Evolutionary conservation across 2,113 vertebrate genomes (phyloP), one percentile per base, ranked within the genome.

Genomic region (Lycaon pictus): DNA sequence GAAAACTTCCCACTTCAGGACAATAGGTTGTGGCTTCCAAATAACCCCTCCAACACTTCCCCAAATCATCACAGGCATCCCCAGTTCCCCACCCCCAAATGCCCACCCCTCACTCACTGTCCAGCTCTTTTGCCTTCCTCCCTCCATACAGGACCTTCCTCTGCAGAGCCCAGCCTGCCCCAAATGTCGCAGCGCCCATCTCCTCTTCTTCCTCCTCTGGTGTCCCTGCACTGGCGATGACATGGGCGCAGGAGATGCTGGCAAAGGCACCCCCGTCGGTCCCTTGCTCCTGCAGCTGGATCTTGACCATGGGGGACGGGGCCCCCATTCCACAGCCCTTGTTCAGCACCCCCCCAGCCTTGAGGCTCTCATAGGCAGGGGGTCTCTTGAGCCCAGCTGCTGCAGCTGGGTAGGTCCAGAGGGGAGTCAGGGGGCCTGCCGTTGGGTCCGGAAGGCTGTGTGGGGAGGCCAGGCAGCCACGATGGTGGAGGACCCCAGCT

Each of bases 331-430:
- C 95, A 81, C 97, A 97, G 97, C 97, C 96, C 96, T 98, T 98
- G 48, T 92, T 96, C 89, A 97, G 97, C 76, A 97, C 56, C 98
- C 99, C 94, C 98, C 98, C 96, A 97, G 98, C 95, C 95, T 98
- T 98, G 90, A 99, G 97, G 97, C 99, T 99, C 83, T 99, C 99
- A 13, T 99, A 99, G 88, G 99, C 99, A 2, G 99, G 99, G 29
- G 99, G 99, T 80, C 99, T 99, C 93, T 99, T 98, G 97, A 99
- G 99, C n/a, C 99, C 99, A 62, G 98, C 99, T 13, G 98, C 98
- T 6, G 99, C 98, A 0, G 99, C 99, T 22, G 99, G 99, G 98
- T 99, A 99, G 62, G 99, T 99, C 99, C 99, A 99, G 84, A 99
- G 99, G 13, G 99, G 98, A 35, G 98, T 71, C 88, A 98, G 83